A percentile compares a stretch with the other conserved stretches of the same genome.
These are phyloP conservation scores for Danio tinwini DNA, from an alignment of 2,797 vertebrate species.

Conservation along the genomic window DNA sequence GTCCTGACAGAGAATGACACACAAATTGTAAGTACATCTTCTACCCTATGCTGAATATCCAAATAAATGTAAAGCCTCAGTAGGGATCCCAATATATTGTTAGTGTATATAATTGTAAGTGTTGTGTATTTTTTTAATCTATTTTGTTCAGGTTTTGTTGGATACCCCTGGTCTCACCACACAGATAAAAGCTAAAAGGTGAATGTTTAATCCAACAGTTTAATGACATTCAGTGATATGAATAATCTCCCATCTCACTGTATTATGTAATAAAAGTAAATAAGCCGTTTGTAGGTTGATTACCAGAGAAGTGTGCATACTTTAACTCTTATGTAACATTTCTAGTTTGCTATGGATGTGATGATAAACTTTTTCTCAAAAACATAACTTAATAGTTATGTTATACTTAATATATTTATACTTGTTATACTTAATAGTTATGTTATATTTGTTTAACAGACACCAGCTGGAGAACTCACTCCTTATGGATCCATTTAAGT, in stretches of 20 bases:
- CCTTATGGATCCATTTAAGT: slow-evolving; percentile 87
- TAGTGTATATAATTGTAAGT: no score
- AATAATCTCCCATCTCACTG: background rate
- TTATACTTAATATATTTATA: no score
- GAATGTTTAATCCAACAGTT: slow-evolving; percentile 21
- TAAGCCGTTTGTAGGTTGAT: background rate
- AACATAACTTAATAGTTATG: background rate
- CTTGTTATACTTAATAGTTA: no score
- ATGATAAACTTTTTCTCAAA: background rate
- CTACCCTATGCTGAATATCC: background rate
- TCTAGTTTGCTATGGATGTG: no score
- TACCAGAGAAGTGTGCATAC: background rate
- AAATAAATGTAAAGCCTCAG: background rate
- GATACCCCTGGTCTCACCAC: slow-evolving; percentile 94
- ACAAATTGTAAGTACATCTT: slow-evolving; percentile 80
- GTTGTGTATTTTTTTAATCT: no score
- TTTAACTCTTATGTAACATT: background rate
- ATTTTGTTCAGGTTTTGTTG: slow-evolving; percentile 83
- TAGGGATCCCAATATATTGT: background rate
- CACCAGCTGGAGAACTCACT: slow-evolving; percentile 88
- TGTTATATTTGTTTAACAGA: slow-evolving; percentile 69
- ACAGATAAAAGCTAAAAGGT: slow-evolving; percentile 87
- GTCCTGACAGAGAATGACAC: slow-evolving; percentile 86
- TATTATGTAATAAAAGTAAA: background rate
- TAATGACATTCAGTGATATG: background rate